Evolutionary conservation across 2,797 vertebrate species (phyloP).

Genomic region (Fistularia commersonii): DNA sequence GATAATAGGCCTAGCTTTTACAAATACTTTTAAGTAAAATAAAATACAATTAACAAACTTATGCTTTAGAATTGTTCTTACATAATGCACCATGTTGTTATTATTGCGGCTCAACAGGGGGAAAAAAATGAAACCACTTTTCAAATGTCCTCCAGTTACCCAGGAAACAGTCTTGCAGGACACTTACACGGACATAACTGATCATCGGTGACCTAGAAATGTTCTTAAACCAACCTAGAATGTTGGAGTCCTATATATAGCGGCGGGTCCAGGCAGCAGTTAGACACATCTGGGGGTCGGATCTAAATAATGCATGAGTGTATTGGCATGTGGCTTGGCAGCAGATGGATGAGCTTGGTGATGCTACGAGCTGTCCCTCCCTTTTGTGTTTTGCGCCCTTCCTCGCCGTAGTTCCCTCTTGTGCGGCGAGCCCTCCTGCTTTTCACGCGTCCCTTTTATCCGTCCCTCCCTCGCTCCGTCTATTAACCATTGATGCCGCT

Average conservation of each 20-base stretch:
- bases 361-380: conserved; percentile 21
- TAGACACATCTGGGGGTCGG: conserved; percentile 47
- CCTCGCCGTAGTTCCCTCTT: conserved; percentile 32
- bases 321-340: conserved; percentile 51
- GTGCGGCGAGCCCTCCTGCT: conserved; percentile 36
- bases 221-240: no score
- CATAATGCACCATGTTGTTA: no score
- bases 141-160: no score
- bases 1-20: no score
- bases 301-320: conserved; percentile 17
- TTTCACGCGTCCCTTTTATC: conserved; percentile 45
- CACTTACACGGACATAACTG: no score
- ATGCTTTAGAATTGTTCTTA: no score
- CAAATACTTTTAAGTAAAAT: no score
- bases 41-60: no score
- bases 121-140: no score
- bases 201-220: no score
- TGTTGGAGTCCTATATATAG: neutral
- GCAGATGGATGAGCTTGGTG: conserved; percentile 55
- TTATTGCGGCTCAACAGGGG: no score
- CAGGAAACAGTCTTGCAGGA: no score
- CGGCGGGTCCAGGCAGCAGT: conserved; percentile 6
- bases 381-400: conserved; percentile 1
- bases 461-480: conserved; percentile 22
- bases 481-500: conserved; percentile 50